Evolutionary conservation across 2,797 vertebrate genomes (phyloP).

Genomic region (Sebastes cheni): DNA sequence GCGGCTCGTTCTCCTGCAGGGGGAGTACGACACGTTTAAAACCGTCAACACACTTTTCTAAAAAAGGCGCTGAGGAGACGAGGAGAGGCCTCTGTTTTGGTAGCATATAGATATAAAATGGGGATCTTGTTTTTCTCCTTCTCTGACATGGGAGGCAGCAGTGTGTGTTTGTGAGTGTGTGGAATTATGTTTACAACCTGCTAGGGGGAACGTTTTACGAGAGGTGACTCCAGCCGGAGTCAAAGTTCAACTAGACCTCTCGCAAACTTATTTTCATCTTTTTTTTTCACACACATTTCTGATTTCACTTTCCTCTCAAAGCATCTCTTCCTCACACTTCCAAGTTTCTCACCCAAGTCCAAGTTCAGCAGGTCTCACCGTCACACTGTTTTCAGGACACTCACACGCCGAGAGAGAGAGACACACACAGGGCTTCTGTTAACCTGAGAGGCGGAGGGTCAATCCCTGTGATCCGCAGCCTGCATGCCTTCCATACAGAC

Average conservation of each 20-base stretch:
- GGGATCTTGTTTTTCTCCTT: background rate
- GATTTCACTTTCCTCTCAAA: background rate
- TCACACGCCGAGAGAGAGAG: conserved; percentile 29
- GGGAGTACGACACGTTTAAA: conserved; percentile 25
- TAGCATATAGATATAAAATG: background rate
- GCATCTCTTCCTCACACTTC: background rate
- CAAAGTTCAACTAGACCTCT: conserved; percentile 79
- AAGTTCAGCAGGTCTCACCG: conserved; percentile 40
- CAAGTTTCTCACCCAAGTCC: background rate
- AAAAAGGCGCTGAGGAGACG: background rate
- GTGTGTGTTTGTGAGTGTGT: conserved; percentile 45
- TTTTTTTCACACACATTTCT: background rate
- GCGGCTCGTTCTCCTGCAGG: conserved; percentile 21
- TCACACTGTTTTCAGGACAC: conserved; percentile 15
- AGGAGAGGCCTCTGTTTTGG: background rate
- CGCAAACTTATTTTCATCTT: conserved; percentile 29
- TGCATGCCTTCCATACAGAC: conserved; percentile 82
- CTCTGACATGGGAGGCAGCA: background rate
- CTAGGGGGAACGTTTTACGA: conserved; percentile 71
- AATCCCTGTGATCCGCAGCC: conserved; percentile 81
- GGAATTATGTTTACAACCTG: conserved; percentile 75
- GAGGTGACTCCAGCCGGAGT: conserved; percentile 65
- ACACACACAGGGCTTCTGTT: conserved; percentile 80
- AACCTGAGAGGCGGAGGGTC: conserved; percentile 83
- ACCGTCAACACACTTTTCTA: conserved; percentile 24